Percentiles rank a stretch among this genome's conserved stretches.
phyloP scores from a whole-genome alignment of 2,113 vertebrate genomes.

The Salvelinus sp. region DNA sequence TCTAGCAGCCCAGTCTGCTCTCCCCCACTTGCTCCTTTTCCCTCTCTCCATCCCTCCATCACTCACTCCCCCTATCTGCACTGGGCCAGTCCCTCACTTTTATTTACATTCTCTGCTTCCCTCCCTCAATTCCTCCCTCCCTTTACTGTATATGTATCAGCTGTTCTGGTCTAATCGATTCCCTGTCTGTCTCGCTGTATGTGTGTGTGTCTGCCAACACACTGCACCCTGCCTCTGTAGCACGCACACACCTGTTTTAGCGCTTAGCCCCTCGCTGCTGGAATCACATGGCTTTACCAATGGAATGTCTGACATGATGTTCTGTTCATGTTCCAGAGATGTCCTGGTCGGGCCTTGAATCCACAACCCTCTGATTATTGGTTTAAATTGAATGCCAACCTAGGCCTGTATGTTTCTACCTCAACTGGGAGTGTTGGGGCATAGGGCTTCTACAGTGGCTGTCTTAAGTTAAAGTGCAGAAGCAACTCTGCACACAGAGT shows the following conservation, averaged over 20 bases:
- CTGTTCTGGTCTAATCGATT: constrained; percentile 34
- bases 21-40: background rate
- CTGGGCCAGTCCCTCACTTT: constrained; percentile 22
- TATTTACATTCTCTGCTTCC: constrained; percentile 38
- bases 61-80: constrained; percentile 3
- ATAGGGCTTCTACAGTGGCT: background rate
- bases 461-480: background rate
- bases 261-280: too few species aligned
- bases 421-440: background rate
- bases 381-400: background rate
- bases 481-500: too few species aligned
- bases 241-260: background rate
- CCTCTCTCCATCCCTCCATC: constrained; percentile 16
- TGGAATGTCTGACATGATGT: background rate
- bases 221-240: background rate
- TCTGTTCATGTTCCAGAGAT: background rate
- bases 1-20: constrained; percentile 60
- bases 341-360: background rate
- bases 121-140: constrained; percentile 46
- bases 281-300: background rate
- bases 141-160: constrained; percentile 41
- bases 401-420: background rate
- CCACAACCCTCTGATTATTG: background rate
- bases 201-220: background rate
- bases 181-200: constrained; percentile 11